Evolutionary conservation across 2,888 invertebrate genomes (phyloP), one percentile per base, ranked within the genome.

Genomic region (Spatulosminthurus flaviceps): DNA sequence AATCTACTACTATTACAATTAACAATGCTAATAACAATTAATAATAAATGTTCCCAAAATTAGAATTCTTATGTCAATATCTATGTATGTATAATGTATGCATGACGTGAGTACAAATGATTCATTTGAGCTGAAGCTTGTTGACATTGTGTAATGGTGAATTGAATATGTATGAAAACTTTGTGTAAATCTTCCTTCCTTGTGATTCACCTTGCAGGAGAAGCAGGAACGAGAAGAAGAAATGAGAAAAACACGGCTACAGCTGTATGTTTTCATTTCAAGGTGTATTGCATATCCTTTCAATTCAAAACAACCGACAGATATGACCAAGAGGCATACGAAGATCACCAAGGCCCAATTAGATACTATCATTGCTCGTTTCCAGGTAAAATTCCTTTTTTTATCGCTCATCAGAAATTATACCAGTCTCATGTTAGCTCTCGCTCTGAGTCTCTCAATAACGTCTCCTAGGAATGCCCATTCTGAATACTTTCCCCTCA

Each of bases 231-330:
- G 95, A 82, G 94, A 98, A 87, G 98, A 99, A 88, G 98, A 98
- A 87, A 97, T 98, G 86, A 92, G 97, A 83, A 98, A 98, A 88
- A 92, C 93, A 81, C 92, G 96, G 81, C 92, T 99, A 80, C 99
- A 99, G 88, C 90, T 99, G 61, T 99, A 99, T 89, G 98, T 99
- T 84, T 99, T 99, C 88, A 95, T 99, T 84, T 96, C 98, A 84
- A 91, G 98, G 87, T 97, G 98, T 89, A 93, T 98, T 87, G 96
- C 99, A 9, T 98, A 99, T 89, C 98, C 98, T 9, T 99, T 99
- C 90, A 99, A 98, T 89, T 97, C 98, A 16, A 99, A 99, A 89
- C 98, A 98, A 88, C 97, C 97, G 0, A 97, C 97, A 9, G 99
- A 99, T 88, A 96, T 98, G 97, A 96, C 96, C 1, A 91, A 95